These are phyloP conservation scores for Halocaridina rubra DNA, from an alignment of 2,888 invertebrate genomes.

Conservation along the genomic window DNA sequence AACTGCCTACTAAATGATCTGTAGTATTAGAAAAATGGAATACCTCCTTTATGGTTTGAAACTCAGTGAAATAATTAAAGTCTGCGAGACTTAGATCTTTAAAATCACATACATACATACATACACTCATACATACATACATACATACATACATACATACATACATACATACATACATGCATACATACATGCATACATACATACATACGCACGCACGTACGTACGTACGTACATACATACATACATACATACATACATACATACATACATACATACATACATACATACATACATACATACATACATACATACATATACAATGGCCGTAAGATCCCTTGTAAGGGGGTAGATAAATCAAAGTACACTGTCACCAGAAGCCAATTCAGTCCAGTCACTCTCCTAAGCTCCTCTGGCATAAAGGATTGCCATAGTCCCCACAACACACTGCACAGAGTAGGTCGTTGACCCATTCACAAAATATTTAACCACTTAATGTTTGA, in stretches of 20 bases:
- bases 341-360: too few relatives aligned
- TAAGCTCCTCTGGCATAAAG: too few relatives aligned
- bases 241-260: slow-evolving; percentile 22
- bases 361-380: too few relatives aligned
- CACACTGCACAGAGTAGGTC: too few relatives aligned
- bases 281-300: slow-evolving; percentile 27
- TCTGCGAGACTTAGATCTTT: not conserved
- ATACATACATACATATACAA: too few relatives aligned
- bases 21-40: not conserved
- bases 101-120: slow-evolving; percentile 4
- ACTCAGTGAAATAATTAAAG: not conserved
- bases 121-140: slow-evolving; percentile 29
- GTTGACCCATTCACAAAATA: too few relatives aligned
- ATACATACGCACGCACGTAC: slow-evolving; percentile 14
- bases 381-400: too few relatives aligned
- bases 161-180: slow-evolving; percentile 19
- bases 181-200: slow-evolving; percentile 28
- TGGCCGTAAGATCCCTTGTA: too few relatives aligned
- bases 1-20: not conserved
- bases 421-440: too few relatives aligned
- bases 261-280: slow-evolving; percentile 28
- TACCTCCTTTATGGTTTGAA: not conserved
- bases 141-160: slow-evolving; percentile 24
- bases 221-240: slow-evolving; percentile 12
- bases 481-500: too few relatives aligned